Percentiles rank a stretch among this genome's conserved stretches.
These are phyloP conservation scores for Nasonovia ribisnigri DNA, from an alignment of 2,888 invertebrate species.

Conservation along the genomic window DNA sequence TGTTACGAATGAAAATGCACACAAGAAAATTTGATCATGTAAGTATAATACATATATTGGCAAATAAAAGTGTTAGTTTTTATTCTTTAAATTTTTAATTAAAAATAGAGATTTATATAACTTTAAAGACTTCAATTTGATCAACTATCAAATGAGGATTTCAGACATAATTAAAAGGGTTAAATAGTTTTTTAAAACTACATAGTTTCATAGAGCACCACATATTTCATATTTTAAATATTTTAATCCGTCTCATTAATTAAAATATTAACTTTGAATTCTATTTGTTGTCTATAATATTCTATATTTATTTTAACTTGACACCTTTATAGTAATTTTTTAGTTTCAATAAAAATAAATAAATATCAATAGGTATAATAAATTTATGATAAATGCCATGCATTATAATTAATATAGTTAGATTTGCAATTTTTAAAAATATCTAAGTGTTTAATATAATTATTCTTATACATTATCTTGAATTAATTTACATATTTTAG, in stretches of 20 bases:
- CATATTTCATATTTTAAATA: background rate
- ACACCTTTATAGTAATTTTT: background rate
- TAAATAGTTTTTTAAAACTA: slow-evolving; percentile 5
- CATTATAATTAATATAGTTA: background rate
- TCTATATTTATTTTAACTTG: background rate
- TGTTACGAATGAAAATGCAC: background rate
- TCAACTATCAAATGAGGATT: background rate
- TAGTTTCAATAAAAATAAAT: background rate
- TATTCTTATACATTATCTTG: background rate
- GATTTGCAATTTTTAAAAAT: background rate
- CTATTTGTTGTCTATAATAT: background rate
- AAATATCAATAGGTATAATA: background rate
- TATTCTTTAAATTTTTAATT: background rate
- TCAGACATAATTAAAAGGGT: background rate
- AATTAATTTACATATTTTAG: background rate
- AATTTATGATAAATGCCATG: background rate
- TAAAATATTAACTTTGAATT: background rate
- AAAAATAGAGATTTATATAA: background rate
- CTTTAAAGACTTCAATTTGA: background rate
- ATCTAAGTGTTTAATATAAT: background rate
- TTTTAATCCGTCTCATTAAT: background rate
- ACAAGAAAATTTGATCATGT: background rate
- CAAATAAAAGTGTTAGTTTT: background rate
- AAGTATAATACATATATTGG: background rate
- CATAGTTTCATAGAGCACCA: background rate